Conservation (phyloP, 2,113 vertebrate genomes). For the Indicator maculatus region DNA sequence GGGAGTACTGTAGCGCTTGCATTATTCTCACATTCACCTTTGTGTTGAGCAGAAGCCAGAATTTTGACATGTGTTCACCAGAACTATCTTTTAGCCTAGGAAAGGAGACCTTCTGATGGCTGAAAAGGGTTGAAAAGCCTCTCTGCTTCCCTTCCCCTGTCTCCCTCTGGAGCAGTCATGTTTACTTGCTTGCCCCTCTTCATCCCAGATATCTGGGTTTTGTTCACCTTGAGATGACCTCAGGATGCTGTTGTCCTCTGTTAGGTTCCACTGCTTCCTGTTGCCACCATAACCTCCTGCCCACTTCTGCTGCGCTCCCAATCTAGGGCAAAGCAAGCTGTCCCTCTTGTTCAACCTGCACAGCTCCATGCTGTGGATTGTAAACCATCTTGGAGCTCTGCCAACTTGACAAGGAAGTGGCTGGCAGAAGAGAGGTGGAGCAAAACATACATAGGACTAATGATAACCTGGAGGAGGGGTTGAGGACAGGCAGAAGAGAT, state of each 20-base stretch:
- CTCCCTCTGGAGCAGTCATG: background rate
- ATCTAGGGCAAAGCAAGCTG: slow-evolving; percentile 13
- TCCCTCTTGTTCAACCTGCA: slow-evolving; percentile 21
- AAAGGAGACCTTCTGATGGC: background rate
- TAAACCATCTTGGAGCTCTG: background rate
- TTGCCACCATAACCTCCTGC: slow-evolving; percentile 41
- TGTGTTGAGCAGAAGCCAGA: background rate
- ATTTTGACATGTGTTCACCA: background rate
- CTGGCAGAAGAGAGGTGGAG: slow-evolving; percentile 32
- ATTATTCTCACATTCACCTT: background rate
- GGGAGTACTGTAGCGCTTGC: background rate
- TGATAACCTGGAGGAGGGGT: background rate
- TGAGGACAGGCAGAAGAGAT: slow-evolving; percentile 26
- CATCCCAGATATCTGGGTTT: background rate
- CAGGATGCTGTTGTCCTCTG: background rate
- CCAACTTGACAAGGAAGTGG: slow-evolving; percentile 32
- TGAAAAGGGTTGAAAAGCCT: background rate
- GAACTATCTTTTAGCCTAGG: background rate
- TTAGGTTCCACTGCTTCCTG: slow-evolving; percentile 22
- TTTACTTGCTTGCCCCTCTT: background rate
- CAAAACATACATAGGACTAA: slow-evolving; percentile 2
- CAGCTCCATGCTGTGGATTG: background rate
- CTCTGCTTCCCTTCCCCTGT: background rate
- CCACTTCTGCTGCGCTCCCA: background rate
- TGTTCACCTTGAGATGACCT: background rate